These are phyloP conservation scores for Rafetus swinhoei DNA, from an alignment of 2,113 vertebrate genomes.

Conservation along the genomic window DNA sequence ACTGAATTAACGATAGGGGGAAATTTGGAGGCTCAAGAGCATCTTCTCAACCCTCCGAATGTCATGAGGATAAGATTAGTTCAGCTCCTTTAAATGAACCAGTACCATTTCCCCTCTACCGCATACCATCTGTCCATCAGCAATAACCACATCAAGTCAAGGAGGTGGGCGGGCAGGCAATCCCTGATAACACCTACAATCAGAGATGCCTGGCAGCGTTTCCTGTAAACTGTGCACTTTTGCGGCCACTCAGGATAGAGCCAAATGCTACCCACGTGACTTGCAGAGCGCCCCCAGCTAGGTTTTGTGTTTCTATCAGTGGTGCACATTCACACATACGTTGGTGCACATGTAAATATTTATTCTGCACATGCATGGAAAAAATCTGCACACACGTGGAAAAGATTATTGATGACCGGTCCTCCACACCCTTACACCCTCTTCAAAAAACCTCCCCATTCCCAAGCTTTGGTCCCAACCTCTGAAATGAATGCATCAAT, in stretches of 20 bases:
- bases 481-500: slow-evolving; percentile 60
- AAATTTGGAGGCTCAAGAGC: not conserved
- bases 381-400: too few relatives aligned
- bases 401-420: not conserved
- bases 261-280: too few relatives aligned
- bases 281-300: too few relatives aligned
- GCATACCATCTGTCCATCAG: not conserved
- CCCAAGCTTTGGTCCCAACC: slow-evolving; percentile 58
- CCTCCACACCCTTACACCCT: not conserved
- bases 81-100: not conserved
- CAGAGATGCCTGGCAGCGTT: too few relatives aligned
- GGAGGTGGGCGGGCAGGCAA: slow-evolving; percentile 50
- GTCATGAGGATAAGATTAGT: not conserved
- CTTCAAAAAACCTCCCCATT: slow-evolving; percentile 17
- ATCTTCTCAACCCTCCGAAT: accelerated
- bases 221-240: too few relatives aligned
- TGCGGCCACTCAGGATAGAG: too few relatives aligned
- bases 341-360: too few relatives aligned
- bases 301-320: too few relatives aligned
- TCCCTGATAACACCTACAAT: slow-evolving; percentile 47
- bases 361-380: too few relatives aligned
- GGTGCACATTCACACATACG: too few relatives aligned
- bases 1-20: not conserved
- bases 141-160: not conserved
- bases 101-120: slow-evolving; percentile 23